Percentiles rank a stretch among this genome's conserved stretches.
These are phyloP conservation scores for Auanema freiburgensis DNA, from an alignment of 2,888 invertebrate species.

Conservation along the genomic window DNA sequence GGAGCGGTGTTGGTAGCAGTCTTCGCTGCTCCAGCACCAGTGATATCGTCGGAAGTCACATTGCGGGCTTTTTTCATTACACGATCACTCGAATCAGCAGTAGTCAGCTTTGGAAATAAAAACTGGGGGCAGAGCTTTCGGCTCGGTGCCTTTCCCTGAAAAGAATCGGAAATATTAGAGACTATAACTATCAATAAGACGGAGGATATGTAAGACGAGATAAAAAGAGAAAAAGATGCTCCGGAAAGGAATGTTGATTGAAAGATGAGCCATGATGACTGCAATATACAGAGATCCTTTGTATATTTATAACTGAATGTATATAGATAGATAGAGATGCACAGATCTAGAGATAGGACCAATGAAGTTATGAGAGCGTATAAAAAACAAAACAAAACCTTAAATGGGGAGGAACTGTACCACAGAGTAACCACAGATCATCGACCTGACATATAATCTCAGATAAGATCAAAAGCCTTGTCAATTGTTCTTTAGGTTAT, in stretches of 20 bases:
- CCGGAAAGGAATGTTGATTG: neutral
- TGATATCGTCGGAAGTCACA: conserved; percentile 27
- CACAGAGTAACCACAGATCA: neutral
- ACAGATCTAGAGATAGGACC: neutral
- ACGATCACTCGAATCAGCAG: conserved; percentile 28
- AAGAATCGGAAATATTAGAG: neutral
- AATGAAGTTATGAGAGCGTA: neutral
- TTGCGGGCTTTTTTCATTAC: conserved; percentile 42
- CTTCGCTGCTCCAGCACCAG: conserved; percentile 27
- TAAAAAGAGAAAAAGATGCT: neutral
- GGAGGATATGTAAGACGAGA: neutral
- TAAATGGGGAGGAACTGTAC: neutral
- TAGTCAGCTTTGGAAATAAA: conserved; percentile 32
- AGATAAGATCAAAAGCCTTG: too few relatives aligned
- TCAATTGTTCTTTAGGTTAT: too few relatives aligned
- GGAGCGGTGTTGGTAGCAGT: conserved; percentile 29
- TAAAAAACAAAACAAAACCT: conserved; percentile 1
- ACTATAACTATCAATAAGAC: neutral
- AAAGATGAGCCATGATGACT: neutral
- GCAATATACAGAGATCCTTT: neutral
- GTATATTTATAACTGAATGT: too few relatives aligned
- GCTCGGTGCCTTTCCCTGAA: neutral
- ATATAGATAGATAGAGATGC: neutral
- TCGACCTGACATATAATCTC: too few relatives aligned
- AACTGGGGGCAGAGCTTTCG: neutral